Evolutionary conservation across 1,140 invertebrate species (phyloP), one percentile per base, ranked within the genome.

Genomic region (Muscidifurax raptorellus): DNA sequence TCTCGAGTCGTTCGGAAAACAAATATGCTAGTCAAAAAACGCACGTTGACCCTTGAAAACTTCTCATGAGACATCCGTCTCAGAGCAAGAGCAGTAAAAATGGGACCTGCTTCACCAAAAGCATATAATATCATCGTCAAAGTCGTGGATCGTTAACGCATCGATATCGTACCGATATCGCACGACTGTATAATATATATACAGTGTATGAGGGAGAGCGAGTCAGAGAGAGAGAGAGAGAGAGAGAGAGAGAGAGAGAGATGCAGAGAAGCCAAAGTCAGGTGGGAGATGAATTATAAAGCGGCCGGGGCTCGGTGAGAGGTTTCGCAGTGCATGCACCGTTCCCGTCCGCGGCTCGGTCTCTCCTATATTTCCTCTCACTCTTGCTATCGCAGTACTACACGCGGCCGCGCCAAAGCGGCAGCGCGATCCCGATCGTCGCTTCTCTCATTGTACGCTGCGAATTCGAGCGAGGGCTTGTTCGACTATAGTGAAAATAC

Each of bases 201-300:
- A 6, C n/a, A 32, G 32, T 32, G 5, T 32, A 32, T 5, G 32
- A 6, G 32, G 5, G 32, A 32, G 32, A 18, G 40, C 3, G 40
- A 44, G 40, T 1, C 1, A 4, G 12, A 52, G 47, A 52, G 47
- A 12, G 40, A 52, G 12, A 32, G 32, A 32, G 32, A 32, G 47
- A 52, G 47, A 52, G 47, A 13, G 52, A 59, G 18, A 59, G 64
- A 25, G 64, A 67, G 25, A 69, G 66, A 28, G 18, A 18, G 22
- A 67, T 27, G 7, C 66, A 30, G 66, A 28, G 25, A 69, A 27
- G 10, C 66, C 66, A 69, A 69, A 69, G 36, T 10, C 67, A 88
- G 89, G 91, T 92, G 91, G 91, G 91, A 90, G 91, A 89, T 88
- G 89, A 92, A 92, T 91, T 92, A 93, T 93, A 93, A 91, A 93